phyloP scores from a whole-genome alignment of 2,113 vertebrate genomes.

The Zapus hudsonius region DNA sequence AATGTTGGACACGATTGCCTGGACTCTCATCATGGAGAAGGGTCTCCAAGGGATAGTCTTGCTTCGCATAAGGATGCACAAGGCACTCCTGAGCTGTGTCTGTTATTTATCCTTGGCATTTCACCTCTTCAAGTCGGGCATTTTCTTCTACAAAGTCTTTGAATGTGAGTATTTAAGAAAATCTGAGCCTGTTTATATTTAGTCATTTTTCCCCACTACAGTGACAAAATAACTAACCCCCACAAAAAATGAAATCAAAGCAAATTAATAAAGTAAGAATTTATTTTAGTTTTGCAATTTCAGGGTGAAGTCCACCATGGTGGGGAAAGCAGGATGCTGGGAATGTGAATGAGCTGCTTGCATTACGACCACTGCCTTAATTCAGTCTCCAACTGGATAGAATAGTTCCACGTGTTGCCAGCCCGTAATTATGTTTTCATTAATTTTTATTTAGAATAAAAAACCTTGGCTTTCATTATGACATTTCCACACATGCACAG shows the following conservation, averaged over 20 bases:
- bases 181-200: background rate
- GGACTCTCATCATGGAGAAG: background rate
- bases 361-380: too few relatives aligned
- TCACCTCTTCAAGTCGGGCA: background rate
- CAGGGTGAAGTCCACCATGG: too few relatives aligned
- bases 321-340: too few relatives aligned
- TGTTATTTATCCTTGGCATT: background rate
- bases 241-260: too few relatives aligned
- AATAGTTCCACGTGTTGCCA: too few relatives aligned
- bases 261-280: too few relatives aligned
- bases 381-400: too few relatives aligned
- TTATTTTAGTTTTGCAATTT: too few relatives aligned
- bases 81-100: background rate
- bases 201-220: too few relatives aligned
- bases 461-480: background rate
- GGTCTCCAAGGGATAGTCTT: background rate
- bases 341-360: too few relatives aligned
- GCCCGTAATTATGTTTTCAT: background rate
- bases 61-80: background rate
- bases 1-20: background rate
- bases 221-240: too few relatives aligned
- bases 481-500: background rate
- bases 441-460: background rate
- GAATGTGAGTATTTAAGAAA: background rate
- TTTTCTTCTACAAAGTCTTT: background rate